Conservation (phyloP, 2,888 invertebrate genomes). For the Andrena marginata region DNA sequence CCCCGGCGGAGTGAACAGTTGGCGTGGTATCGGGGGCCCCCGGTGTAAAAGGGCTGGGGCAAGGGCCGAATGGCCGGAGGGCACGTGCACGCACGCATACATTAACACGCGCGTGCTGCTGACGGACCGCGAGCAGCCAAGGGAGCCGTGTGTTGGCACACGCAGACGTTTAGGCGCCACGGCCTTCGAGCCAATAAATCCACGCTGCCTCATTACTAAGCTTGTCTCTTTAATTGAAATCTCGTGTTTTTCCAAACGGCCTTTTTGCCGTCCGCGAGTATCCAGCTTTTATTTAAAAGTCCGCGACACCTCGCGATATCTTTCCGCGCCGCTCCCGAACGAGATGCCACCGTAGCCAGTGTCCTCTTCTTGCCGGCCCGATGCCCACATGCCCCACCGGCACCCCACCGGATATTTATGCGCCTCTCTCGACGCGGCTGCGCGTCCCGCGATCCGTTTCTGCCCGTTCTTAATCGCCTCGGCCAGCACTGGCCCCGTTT, state of each 20-base stretch:
- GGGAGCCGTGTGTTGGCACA: conserved; percentile 48
- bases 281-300: conserved; percentile 77
- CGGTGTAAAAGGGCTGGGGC: conserved; percentile 31
- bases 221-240: conserved; percentile 88
- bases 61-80: conserved; percentile 40
- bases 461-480: conserved; percentile 47
- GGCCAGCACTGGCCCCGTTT: conserved; percentile 34
- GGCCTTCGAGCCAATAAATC: conserved; percentile 80
- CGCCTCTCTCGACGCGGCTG: conserved; percentile 35
- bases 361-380: not conserved
- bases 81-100: conserved; percentile 71
- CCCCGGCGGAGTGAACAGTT: not conserved
- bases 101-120: conserved; percentile 71
- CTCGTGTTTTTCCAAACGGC: conserved; percentile 86
- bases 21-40: conserved; percentile 20
- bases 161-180: conserved; percentile 78
- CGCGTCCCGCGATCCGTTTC: conserved; percentile 42
- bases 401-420: conserved; percentile 53
- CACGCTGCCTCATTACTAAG: conserved; percentile 86
- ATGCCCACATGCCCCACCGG: not conserved
- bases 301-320: conserved; percentile 79
- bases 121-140: conserved; percentile 37
- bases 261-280: conserved; percentile 66
- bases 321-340: conserved; percentile 51
- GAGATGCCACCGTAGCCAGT: conserved; percentile 50